Conservation (phyloP, 1,140 invertebrate genomes). For the Caenorhabditis remanei region DNA sequence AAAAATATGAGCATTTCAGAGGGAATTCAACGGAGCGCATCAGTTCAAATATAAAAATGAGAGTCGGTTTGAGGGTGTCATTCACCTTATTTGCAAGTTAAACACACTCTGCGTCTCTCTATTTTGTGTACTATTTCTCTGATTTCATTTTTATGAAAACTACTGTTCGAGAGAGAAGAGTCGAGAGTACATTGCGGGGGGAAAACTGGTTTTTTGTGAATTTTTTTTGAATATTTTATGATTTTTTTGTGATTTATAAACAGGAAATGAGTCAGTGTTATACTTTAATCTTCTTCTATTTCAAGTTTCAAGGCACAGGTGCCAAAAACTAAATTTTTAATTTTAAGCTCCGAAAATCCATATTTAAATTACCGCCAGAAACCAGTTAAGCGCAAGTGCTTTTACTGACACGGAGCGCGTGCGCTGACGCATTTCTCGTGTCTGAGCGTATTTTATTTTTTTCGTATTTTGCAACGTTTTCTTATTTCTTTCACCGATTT, state of each 20-base stretch:
- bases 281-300: too few species aligned
- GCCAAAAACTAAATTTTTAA: too few species aligned
- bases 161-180: slow-evolving; percentile 24
- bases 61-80: background rate
- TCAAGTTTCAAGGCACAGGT: too few species aligned
- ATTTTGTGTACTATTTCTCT: background rate
- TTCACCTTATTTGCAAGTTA: slow-evolving; percentile 32
- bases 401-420: background rate
- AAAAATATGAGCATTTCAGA: background rate
- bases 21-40: background rate
- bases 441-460: background rate
- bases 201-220: background rate
- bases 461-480: slow-evolving; percentile 6
- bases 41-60: background rate
- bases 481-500: background rate
- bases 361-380: too few species aligned
- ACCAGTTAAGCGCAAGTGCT: background rate
- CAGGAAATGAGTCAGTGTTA: too few species aligned
- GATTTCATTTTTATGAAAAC: background rate
- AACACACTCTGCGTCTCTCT: slow-evolving; percentile 27
- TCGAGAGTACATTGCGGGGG: background rate
- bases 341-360: too few species aligned
- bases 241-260: too few species aligned
- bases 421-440: background rate
- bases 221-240: too few species aligned